phyloP scores from a whole-genome alignment of 2,113 vertebrate genomes.

The Scomber colias region DNA sequence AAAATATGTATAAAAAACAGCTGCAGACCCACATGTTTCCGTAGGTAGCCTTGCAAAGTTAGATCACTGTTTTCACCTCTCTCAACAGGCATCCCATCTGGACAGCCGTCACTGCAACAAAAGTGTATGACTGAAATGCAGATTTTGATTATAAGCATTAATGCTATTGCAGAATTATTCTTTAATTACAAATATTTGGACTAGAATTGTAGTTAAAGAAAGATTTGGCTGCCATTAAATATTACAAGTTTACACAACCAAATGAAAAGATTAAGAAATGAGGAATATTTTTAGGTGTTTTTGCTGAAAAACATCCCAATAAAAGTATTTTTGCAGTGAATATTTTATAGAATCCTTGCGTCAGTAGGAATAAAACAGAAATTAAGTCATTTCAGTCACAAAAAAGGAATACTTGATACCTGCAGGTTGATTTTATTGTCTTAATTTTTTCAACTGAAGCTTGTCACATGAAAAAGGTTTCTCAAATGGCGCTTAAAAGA shows the following conservation, averaged over 20 bases:
- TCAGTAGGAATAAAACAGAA: background rate
- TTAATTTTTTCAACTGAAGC: conserved; percentile 9
- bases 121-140: background rate
- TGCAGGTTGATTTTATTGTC: conserved; percentile 23
- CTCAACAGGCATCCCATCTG: background rate
- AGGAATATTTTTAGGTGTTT: background rate
- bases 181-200: background rate
- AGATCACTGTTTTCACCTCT: background rate
- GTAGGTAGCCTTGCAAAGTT: background rate
- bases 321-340: background rate
- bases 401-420: conserved; percentile 28
- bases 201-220: background rate
- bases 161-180: conserved; percentile 29
- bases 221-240: background rate
- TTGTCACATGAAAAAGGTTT: background rate
- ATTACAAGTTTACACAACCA: background rate
- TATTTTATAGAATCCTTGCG: background rate
- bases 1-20: background rate
- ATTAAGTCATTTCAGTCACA: background rate
- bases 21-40: background rate
- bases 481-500: background rate
- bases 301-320: background rate
- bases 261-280: background rate
- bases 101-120: background rate
- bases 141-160: conserved; percentile 28